These are phyloP conservation scores for Oreochromis aureus DNA, from an alignment of 2,113 vertebrate species.

Conservation along the genomic window DNA sequence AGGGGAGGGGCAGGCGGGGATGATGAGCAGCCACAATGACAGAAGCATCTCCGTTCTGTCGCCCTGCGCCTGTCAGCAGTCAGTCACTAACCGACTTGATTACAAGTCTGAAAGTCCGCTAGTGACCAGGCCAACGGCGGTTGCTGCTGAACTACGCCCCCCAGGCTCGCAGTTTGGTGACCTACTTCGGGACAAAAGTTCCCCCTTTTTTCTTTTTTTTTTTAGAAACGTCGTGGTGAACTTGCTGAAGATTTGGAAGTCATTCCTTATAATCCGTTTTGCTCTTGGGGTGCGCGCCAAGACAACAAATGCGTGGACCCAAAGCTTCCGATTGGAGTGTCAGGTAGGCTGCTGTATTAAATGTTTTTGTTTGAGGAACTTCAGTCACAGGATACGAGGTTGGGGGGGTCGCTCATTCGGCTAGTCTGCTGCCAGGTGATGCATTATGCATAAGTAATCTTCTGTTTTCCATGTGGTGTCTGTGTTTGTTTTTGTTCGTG, in stretches of 20 bases:
- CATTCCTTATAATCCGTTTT: not conserved
- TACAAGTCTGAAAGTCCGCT: not conserved
- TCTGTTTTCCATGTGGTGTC: conserved; percentile 18
- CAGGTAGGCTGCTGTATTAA: not conserved
- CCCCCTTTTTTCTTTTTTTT: not conserved
- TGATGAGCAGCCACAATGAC: conserved; percentile 30
- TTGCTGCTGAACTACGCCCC: not conserved
- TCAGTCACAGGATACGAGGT: conserved; percentile 7
- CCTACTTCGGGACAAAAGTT: conserved; percentile 7
- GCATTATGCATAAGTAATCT: conserved; percentile 19
- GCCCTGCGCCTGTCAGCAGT: conserved; percentile 23
- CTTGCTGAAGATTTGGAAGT: not conserved
- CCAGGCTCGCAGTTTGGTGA: not conserved
- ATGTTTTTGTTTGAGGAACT: not conserved
- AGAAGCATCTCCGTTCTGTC: conserved; percentile 30
- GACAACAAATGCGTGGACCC: not conserved
- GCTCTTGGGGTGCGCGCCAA: not conserved
- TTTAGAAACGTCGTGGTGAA: not conserved
- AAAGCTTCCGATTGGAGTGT: not conserved
- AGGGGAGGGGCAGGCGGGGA: not conserved
- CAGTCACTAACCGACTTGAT: not conserved
- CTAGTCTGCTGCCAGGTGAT: not conserved
- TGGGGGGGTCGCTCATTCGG: not conserved
- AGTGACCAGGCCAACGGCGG: not conserved
- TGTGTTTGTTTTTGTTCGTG: not conserved